Evolutionary conservation across 1,140 invertebrate species (phyloP).

Genomic region (Bombus picipes): DNA sequence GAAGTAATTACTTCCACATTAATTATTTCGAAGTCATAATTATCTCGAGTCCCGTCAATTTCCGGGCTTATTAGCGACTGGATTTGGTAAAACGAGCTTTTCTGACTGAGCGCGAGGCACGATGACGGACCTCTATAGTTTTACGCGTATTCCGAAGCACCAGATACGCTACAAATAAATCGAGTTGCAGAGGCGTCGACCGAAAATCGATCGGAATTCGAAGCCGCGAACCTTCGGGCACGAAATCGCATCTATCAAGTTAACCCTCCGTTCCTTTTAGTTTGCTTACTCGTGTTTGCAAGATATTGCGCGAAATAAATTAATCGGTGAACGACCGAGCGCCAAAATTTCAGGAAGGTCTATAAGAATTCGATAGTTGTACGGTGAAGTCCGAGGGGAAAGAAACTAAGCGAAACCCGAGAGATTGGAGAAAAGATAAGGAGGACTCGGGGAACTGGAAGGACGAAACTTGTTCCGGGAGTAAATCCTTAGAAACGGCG

Average conservation of each 20-base stretch:
- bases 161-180: no score
- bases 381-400: not conserved
- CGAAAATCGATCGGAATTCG: no score
- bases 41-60: no score
- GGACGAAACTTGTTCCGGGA: conserved; percentile 11
- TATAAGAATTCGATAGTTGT: not conserved
- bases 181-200: no score
- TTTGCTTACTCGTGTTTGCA: not conserved
- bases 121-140: no score
- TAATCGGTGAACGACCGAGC: not conserved
- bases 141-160: no score
- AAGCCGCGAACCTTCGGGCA: no score
- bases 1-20: no score
- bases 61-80: no score
- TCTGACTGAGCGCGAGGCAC: fast-evolving
- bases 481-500: conserved; percentile 41
- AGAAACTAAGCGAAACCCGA: not conserved
- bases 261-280: not conserved
- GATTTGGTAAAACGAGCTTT: no score
- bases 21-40: no score
- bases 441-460: not conserved
- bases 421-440: conserved; percentile 3
- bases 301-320: not conserved
- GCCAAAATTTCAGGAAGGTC: not conserved
- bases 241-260: no score